A percentile compares a stretch with the other conserved stretches of the same genome.
These are phyloP conservation scores for Nyctalus aviator DNA, from an alignment of 2,797 vertebrate species.

Conservation along the genomic window DNA sequence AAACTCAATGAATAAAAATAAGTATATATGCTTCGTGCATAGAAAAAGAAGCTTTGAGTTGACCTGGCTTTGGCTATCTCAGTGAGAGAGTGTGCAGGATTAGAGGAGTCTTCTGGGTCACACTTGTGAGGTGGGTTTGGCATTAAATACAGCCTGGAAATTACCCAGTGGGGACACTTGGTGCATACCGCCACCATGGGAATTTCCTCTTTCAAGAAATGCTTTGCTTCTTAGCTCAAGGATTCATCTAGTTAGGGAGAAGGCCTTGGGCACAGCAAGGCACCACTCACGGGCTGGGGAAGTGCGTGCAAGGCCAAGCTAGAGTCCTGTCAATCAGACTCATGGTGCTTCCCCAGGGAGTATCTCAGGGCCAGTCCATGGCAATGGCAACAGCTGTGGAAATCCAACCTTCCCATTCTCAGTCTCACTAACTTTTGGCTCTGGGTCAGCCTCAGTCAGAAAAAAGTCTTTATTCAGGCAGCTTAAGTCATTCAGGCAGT, in stretches of 20 bases:
- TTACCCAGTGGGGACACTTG: not conserved
- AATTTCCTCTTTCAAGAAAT: not conserved
- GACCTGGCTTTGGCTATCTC: not conserved
- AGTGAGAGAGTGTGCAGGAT: not conserved
- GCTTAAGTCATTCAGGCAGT: not conserved
- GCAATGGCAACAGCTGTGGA: not conserved
- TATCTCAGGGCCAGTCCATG: not conserved
- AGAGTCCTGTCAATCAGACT: not conserved
- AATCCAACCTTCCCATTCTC: not conserved
- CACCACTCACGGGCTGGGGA: not conserved
- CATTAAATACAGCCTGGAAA: conserved; percentile 8
- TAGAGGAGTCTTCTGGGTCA: not conserved
- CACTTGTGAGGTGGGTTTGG: not conserved
- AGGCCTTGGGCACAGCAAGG: not conserved
- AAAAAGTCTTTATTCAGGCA: not conserved
- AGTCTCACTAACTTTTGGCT: not conserved
- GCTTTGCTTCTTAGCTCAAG: not conserved
- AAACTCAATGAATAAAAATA: not conserved
- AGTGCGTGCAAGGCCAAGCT: not conserved
- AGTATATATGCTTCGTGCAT: not conserved
- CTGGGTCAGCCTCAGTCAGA: not conserved
- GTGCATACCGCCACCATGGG: not conserved
- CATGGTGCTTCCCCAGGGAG: not conserved
- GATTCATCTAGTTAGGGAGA: not conserved
- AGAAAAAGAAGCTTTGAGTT: not conserved